Evolutionary conservation across 2,113 vertebrate species (phyloP).

Genomic region (Melanocharis versteri): DNA sequence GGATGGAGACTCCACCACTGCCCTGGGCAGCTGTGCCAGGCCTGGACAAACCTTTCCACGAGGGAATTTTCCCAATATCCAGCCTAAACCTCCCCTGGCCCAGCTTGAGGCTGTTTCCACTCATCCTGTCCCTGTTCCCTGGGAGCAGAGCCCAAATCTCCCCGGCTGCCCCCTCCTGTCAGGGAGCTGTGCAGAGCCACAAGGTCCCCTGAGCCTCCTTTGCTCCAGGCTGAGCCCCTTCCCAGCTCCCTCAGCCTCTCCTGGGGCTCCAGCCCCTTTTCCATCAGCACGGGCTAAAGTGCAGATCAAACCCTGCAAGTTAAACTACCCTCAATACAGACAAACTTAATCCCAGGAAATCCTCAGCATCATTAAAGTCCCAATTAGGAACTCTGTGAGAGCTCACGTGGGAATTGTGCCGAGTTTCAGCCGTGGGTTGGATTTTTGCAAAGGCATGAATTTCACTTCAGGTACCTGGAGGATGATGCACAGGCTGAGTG

Average conservation of each 20-base stretch:
- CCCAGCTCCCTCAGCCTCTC: background rate
- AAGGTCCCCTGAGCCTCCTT: background rate
- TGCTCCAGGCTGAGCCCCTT: background rate
- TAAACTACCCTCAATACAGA: background rate
- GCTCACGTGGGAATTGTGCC: background rate
- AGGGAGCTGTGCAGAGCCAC: background rate
- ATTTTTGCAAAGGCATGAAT: background rate
- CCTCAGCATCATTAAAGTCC: background rate
- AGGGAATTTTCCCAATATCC: background rate
- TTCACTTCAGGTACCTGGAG: background rate
- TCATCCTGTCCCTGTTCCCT: background rate
- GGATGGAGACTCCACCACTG: background rate
- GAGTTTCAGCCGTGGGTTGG: background rate
- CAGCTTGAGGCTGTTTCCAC: background rate
- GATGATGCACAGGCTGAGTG: background rate
- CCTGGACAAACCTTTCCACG: background rate
- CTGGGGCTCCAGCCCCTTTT: background rate
- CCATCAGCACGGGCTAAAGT: background rate
- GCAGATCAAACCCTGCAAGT: background rate
- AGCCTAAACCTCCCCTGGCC: fast-evolving
- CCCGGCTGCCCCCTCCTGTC: background rate
- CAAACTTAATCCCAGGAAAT: background rate
- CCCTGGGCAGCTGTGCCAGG: background rate
- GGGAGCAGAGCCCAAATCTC: background rate
- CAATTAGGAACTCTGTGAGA: background rate